phyloP scores from a whole-genome alignment of 2,113 vertebrate species.

The Macroglossus sobrinus region DNA sequence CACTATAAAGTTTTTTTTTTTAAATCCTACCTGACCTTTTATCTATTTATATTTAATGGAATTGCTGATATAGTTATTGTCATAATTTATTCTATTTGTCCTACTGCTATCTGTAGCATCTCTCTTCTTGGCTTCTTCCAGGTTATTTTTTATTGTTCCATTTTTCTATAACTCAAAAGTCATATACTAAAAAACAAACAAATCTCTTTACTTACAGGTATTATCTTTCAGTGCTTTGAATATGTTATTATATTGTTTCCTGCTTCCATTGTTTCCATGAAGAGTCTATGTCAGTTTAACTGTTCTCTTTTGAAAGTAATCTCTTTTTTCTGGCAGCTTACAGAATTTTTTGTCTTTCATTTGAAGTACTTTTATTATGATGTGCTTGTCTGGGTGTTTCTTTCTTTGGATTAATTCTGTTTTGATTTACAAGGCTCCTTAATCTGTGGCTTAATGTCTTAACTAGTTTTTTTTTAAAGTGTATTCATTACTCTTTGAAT shows the following conservation, averaged over 20 bases:
- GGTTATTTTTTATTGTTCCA: not conserved
- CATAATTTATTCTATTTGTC: not conserved
- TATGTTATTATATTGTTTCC: not conserved
- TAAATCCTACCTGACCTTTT: not conserved
- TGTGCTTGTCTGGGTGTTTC: not conserved
- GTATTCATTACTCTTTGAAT: not conserved
- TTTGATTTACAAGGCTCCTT: not conserved
- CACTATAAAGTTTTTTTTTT: not conserved
- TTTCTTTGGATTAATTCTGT: not conserved
- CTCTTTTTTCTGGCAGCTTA: not conserved
- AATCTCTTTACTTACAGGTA: not conserved
- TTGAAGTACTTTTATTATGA: not conserved
- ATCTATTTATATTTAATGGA: not conserved
- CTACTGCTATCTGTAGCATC: not conserved
- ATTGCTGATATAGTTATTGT: not conserved
- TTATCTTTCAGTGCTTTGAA: not conserved
- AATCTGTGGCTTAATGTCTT: not conserved
- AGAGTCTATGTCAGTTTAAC: not conserved
- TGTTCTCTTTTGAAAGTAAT: not conserved
- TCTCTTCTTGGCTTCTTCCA: not conserved
- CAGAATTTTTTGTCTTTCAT: not conserved
- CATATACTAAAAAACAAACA: not conserved
- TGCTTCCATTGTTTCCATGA: not conserved
- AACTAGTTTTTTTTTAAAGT: not conserved
- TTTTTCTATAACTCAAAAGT: not conserved